Evolutionary conservation across 2,888 invertebrate genomes (phyloP).

Genomic region (Eudasyphora cyanicolor): DNA sequence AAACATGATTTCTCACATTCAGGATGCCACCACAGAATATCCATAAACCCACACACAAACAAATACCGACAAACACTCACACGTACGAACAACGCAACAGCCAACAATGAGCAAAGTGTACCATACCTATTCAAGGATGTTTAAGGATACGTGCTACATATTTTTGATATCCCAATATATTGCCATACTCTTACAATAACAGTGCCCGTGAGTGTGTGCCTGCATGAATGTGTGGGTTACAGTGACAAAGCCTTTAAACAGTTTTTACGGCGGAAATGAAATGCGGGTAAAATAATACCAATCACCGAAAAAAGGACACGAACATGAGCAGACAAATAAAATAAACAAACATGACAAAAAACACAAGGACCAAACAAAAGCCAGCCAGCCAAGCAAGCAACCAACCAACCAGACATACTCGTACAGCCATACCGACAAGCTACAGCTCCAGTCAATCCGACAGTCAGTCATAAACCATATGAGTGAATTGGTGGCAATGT

Average conservation of each 20-base stretch:
- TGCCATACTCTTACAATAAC: conserved; percentile 19
- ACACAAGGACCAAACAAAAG: conserved; percentile 42
- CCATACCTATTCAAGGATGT: conserved; percentile 14
- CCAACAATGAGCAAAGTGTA: too few species aligned
- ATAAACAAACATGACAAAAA: conserved; percentile 12
- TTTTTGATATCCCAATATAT: conserved; percentile 57
- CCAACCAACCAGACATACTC: conserved; percentile 6
- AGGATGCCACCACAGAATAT: conserved; percentile 29
- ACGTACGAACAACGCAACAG: too few species aligned
- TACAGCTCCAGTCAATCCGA: too few species aligned
- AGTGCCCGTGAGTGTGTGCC: background rate
- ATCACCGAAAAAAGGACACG: conserved; percentile 23
- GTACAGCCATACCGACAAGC: background rate
- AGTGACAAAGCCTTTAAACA: conserved; percentile 12
- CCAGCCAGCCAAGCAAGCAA: background rate
- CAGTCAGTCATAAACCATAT: background rate
- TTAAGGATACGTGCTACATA: conserved; percentile 55
- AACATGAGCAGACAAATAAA: conserved; percentile 24
- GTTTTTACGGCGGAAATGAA: conserved; percentile 23
- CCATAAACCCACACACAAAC: background rate
- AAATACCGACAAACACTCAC: background rate
- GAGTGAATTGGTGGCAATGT: conserved; percentile 3
- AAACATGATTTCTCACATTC: conserved; percentile 50
- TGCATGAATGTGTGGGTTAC: background rate
- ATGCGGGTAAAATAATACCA: conserved; percentile 52